Evolutionary conservation across 2,113 vertebrate species (phyloP), one percentile per base, ranked within the genome.

Genomic region (Ammospiza nelsoni): DNA sequence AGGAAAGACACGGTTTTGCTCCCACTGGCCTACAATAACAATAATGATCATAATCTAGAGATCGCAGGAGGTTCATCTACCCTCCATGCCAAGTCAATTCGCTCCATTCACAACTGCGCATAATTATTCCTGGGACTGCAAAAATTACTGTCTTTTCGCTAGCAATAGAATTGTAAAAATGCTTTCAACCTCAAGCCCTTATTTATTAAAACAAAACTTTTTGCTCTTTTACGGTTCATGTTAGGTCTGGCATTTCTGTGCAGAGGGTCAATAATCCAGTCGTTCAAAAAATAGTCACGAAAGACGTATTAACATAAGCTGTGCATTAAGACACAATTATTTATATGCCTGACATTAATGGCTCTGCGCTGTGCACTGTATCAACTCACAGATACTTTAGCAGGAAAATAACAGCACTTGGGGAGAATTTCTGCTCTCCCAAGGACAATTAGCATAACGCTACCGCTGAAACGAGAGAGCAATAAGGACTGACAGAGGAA

Each of bases 221-320:
- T 55, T 82, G 46, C 87, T 96, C 80, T 69, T 81, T 37, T 39
- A 72, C 9, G 4, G 93, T 82, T 97, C 90, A 74, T 52, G 57
- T 33, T 37, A 41, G 85, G 82, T 85, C 90, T 97, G 68, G 48
- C 58, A 25, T 65, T 90, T 90, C 74, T 52, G 48, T 7, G 21
- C 89, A 86, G 84, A 92, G 86, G 94, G 92, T 97, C 94, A 95
- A 72, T 92, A 95, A 97, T 89, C 93, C 93, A 94, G 87, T 51
- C 33, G 43, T 68, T 92, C 90, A 80, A 80, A 96, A 95, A 89
- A 84, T 8, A 92, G 89, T 74, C 93, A 94, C 49, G 24, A 65
- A 95, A 91, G 80, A 55, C 4, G 57, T 43, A 96, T 97, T 97
- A 97, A 92, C 92, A 77, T 96, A 96, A 97, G 67, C 94, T 87